These are phyloP conservation scores for Melanotaenia trifasciata DNA, from an alignment of 2,797 vertebrate genomes.

Conservation along the genomic window DNA sequence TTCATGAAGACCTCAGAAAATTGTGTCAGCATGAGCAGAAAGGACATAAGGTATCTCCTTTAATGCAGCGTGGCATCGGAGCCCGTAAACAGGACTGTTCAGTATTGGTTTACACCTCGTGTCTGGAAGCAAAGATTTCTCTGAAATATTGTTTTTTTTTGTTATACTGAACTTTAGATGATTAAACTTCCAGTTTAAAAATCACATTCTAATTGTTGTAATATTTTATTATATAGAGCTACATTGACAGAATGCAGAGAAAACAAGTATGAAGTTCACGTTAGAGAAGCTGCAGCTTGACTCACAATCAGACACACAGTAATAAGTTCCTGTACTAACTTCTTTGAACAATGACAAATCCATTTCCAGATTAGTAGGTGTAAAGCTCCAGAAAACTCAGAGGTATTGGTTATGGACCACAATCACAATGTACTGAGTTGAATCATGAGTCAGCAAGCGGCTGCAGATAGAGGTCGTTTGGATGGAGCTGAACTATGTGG, in stretches of 20 bases:
- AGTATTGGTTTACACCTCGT: too few species aligned
- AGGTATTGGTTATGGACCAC: conserved; percentile 67
- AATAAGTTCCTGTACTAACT: conserved; percentile 46
- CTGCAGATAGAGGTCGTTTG: conserved; percentile 67
- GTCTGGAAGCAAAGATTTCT: background rate
- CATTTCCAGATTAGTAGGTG: conserved; percentile 58
- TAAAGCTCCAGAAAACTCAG: conserved; percentile 57
- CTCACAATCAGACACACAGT: conserved; percentile 38
- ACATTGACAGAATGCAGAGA: background rate
- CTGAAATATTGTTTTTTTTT: background rate
- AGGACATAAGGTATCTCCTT: background rate
- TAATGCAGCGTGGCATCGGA: background rate
- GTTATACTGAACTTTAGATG: too few species aligned
- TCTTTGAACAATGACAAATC: conserved; percentile 56
- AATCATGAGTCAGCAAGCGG: conserved; percentile 64
- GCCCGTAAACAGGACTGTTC: background rate
- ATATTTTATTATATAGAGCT: background rate
- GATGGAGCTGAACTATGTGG: conserved; percentile 69
- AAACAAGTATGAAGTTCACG: conserved; percentile 18
- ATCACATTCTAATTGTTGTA: background rate
- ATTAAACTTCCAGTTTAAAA: background rate
- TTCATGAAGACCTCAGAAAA: background rate
- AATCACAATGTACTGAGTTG: conserved; percentile 67
- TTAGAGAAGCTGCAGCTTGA: conserved; percentile 12
- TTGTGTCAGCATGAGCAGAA: background rate